Evolutionary conservation across 2,888 invertebrate genomes (phyloP), one percentile per base, ranked within the genome.

Genomic region (Zhuqinia jingwanae): DNA sequence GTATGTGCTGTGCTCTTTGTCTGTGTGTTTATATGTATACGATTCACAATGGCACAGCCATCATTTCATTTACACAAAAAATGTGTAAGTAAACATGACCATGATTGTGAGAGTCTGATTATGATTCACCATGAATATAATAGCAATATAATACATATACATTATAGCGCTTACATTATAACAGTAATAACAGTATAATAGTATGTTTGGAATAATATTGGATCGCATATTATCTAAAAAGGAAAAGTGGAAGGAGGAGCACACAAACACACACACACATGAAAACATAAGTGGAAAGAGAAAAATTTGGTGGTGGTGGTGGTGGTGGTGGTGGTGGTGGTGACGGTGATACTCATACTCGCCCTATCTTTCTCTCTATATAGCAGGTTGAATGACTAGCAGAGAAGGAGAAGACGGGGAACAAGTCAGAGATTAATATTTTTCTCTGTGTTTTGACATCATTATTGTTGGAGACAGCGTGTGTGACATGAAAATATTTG

Each of bases 381-480:
- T n/a, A 11, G 65, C 68, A 58, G 53, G 42, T 75, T 45, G 83
- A 53, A 83, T 83, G 83, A 76, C 68, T 65, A n/a, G n/a, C n/a
- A n/a, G n/a, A n/a, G 53, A 77, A 65, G 77, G 70, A n/a, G n/a
- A 84, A 84, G 77, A 78, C 70, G 85, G 47, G 73, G 73, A 85
- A 85, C 85, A 85, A 85, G 85, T 82, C 82, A 81, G 87, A 87
- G 87, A 87, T 81, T 82, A 87, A 87, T 87, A 87, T 87, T 87
- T 86, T 82, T 78, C 82, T 82, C 68, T 85, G 85, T 85, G 76
- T 81, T 68, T 87, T 87, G 87, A 87, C 87, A 87, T 87, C 87
- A 87, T 87, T 87, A 87, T 87, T 85, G 85, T 85, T 70, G 78
- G 78, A 85, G 85, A 85, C 85, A 85, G 85, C 85, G 73, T 85